Percentiles rank a stretch among this genome's conserved stretches.
phyloP scores from a whole-genome alignment of 1,140 invertebrate genomes.

The Drosophila ohnishii region DNA sequence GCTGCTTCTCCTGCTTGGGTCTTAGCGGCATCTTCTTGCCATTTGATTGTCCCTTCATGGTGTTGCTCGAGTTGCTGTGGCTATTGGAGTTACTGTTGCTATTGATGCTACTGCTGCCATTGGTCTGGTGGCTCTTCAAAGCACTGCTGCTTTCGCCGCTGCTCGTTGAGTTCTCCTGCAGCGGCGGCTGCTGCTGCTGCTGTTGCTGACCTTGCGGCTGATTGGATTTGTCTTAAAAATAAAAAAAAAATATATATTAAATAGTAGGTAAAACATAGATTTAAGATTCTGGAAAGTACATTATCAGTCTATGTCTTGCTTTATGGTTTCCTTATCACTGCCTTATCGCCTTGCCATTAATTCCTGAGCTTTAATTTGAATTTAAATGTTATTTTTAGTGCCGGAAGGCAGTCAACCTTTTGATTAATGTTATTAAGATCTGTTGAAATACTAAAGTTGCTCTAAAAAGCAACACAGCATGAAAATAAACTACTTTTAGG shows the following conservation, averaged over 20 bases:
- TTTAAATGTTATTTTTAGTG: neutral
- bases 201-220: conserved; percentile 61
- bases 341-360: neutral
- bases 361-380: neutral
- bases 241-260: neutral
- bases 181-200: conserved; percentile 25
- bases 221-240: conserved; percentile 57
- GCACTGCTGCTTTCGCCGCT: conserved; percentile 41
- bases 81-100: conserved; percentile 42
- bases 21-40: conserved; percentile 60
- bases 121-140: conserved; percentile 35
- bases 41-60: conserved; percentile 75
- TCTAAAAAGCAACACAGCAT: no score
- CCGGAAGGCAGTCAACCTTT: neutral
- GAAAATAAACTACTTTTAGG: neutral
- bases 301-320: neutral
- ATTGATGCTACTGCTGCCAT: conserved; percentile 52
- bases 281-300: neutral
- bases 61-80: conserved; percentile 58
- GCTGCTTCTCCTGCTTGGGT: conserved; percentile 50
- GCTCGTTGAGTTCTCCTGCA: conserved; percentile 62
- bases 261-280: neutral
- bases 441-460: conserved; percentile 40
- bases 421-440: neutral
- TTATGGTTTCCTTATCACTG: neutral